These are phyloP conservation scores for Ariopsis seemanni DNA, from an alignment of 2,113 vertebrate species.

Conservation along the genomic window DNA sequence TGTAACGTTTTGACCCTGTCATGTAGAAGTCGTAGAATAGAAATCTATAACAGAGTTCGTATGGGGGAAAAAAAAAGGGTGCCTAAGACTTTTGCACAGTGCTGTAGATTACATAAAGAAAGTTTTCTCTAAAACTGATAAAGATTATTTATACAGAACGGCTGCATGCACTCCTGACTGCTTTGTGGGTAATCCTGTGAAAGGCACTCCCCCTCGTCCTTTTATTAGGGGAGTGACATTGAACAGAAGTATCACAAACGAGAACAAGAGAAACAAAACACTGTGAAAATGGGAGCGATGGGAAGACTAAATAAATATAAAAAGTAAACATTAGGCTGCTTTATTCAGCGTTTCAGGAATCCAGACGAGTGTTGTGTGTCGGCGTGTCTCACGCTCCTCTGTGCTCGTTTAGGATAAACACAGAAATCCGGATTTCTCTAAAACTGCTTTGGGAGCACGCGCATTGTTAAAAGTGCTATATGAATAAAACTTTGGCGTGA, in stretches of 20 bases:
- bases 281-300: neutral
- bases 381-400: neutral
- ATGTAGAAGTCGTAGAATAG: too few species aligned
- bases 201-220: neutral
- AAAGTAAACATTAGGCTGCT: neutral
- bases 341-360: neutral
- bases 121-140: neutral
- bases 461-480: neutral
- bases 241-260: neutral
- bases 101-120: too few species aligned
- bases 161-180: neutral
- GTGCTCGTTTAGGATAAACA: neutral
- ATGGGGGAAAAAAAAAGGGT: too few species aligned
- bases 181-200: neutral
- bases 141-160: neutral
- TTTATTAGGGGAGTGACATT: neutral
- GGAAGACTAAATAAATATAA: neutral
- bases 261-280: neutral
- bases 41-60: too few species aligned
- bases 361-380: neutral
- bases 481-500: neutral
- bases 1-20: too few species aligned
- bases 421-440: neutral
- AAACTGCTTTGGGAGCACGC: neutral
- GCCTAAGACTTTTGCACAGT: too few species aligned